phyloP scores from a whole-genome alignment of 1,140 invertebrate species.

The Monomorium pharaonis region DNA sequence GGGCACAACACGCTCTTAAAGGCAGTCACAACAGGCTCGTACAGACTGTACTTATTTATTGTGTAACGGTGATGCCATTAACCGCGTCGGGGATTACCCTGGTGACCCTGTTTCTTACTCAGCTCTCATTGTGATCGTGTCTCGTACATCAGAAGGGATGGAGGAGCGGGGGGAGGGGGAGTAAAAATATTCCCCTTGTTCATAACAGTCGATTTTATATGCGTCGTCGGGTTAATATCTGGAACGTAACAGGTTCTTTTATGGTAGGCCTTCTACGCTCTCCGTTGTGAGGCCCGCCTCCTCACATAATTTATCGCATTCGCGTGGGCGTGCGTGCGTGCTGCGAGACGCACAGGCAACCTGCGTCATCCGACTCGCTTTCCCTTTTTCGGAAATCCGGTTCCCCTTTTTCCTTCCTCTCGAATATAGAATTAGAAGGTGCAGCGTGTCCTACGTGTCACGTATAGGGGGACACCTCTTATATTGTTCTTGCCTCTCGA shows the following conservation, averaged over 20 bases:
- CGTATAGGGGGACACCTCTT: background rate
- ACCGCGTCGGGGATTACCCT: constrained; percentile 43
- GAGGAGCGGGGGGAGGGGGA: background rate
- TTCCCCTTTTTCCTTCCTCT: constrained; percentile 46
- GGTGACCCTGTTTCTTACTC: constrained; percentile 51
- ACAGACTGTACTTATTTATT: constrained; percentile 39
- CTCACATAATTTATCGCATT: constrained; percentile 75
- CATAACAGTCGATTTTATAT: constrained; percentile 54
- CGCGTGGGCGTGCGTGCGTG: constrained; percentile 69
- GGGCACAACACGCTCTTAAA: background rate
- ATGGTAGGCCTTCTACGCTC: constrained; percentile 63
- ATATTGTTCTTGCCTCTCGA: background rate
- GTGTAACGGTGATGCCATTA: constrained; percentile 60
- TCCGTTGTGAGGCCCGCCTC: constrained; percentile 63
- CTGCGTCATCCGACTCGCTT: constrained; percentile 75
- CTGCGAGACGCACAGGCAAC: constrained; percentile 67
- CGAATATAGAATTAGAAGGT: constrained; percentile 9
- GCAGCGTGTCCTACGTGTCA: background rate
- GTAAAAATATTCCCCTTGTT: background rate
- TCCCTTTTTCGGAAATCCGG: constrained; percentile 83
- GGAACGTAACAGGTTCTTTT: constrained; percentile 80
- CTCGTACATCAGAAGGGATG: background rate
- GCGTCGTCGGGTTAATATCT: constrained; percentile 68
- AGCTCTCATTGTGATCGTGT: constrained; percentile 19
- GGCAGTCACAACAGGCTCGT: background rate